These are phyloP conservation scores for Ivindomyrus marchei DNA, from an alignment of 2,113 vertebrate genomes.

Conservation along the genomic window DNA sequence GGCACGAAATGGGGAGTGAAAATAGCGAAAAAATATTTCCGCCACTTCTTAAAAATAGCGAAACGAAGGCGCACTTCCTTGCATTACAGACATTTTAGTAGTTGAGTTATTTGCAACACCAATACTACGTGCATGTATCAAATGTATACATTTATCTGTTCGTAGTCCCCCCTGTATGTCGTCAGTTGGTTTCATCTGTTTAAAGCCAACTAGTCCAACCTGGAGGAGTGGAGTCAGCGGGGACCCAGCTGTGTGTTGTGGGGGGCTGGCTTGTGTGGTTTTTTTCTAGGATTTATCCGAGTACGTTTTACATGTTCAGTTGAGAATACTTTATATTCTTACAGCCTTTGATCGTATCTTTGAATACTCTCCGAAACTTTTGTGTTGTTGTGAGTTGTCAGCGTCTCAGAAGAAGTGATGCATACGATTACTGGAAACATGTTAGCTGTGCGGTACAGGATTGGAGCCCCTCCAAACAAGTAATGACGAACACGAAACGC, in stretches of 20 bases:
- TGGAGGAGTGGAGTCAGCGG: not conserved
- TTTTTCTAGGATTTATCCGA: not conserved
- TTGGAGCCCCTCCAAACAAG: not conserved
- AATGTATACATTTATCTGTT: not conserved
- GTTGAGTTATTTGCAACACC: too few relatives aligned
- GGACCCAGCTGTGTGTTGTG: not conserved
- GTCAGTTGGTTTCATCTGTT: slow-evolving; percentile 11
- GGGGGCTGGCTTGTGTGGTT: not conserved
- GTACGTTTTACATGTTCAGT: not conserved
- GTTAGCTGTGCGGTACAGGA: not conserved
- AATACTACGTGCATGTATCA: too few relatives aligned
- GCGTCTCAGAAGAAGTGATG: not conserved
- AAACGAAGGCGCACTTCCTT: not conserved
- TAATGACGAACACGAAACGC: slow-evolving; percentile 13
- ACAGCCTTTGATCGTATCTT: too few relatives aligned
- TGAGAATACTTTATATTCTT: not conserved
- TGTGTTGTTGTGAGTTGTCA: not conserved
- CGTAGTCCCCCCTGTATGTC: not conserved
- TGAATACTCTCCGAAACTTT: not conserved
- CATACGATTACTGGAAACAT: not conserved
- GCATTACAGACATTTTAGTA: not conserved
- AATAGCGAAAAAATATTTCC: not conserved
- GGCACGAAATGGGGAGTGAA: not conserved
- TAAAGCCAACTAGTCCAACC: slow-evolving; percentile 10
- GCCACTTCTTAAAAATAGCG: not conserved